Evolutionary conservation across 35 echinoderm and acorn worm genomes (phyloP).

Genomic region (Lytechinus pictus): DNA sequence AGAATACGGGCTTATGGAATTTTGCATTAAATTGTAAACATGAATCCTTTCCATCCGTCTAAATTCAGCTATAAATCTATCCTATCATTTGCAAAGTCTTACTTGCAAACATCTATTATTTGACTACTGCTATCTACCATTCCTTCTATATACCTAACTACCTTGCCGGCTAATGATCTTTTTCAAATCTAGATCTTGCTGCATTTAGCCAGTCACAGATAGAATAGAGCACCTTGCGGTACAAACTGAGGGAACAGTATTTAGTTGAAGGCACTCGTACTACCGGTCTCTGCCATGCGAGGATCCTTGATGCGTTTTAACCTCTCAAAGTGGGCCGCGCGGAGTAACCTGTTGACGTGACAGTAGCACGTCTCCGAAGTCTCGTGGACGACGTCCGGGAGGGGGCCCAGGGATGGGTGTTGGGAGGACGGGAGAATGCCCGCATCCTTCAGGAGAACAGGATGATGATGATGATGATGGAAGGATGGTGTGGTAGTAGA

Average conservation of each 20-base stretch:
- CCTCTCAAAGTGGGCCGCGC: constrained; percentile 57
- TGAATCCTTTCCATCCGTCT: background rate
- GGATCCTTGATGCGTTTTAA: constrained; percentile 49
- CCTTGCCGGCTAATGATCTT: background rate
- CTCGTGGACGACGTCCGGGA: background rate
- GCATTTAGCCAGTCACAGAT: background rate
- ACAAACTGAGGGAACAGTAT: background rate
- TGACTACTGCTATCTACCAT: background rate
- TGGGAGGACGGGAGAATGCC: background rate
- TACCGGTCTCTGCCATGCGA: background rate
- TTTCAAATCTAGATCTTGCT: background rate
- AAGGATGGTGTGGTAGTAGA: background rate
- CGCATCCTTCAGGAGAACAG: constrained; percentile 6
- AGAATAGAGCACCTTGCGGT: background rate
- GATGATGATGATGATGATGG: background rate
- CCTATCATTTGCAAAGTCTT: background rate
- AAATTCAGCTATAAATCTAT: background rate
- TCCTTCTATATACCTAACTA: background rate
- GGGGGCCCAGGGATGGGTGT: background rate
- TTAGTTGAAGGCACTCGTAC: background rate
- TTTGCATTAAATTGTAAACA: background rate
- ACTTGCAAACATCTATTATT: no score
- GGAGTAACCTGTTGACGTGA: constrained; percentile 57
- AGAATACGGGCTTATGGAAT: background rate
- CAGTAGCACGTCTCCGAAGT: background rate